These are phyloP conservation scores for Willisornis vidua DNA, from an alignment of 2,113 vertebrate species.

Conservation along the genomic window DNA sequence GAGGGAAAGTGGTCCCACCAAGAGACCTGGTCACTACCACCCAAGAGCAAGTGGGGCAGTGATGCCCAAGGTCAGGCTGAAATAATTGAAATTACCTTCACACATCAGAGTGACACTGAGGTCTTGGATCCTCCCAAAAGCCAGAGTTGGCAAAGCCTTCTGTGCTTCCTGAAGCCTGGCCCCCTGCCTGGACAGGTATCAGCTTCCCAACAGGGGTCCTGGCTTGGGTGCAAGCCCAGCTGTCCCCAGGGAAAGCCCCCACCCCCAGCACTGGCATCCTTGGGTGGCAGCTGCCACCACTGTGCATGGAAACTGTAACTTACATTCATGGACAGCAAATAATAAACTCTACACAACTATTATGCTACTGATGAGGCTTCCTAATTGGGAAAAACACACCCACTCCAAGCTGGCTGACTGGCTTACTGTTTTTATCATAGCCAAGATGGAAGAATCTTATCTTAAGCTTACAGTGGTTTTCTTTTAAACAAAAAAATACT, in stretches of 20 bases:
- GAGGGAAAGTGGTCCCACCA: background rate
- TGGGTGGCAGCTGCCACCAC: background rate
- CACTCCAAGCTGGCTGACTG: background rate
- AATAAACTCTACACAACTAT: background rate
- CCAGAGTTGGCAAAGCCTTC: background rate
- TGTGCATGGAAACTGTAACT: background rate
- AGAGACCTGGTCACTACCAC: background rate
- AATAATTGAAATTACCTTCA: background rate
- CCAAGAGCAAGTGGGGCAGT: rapidly evolving
- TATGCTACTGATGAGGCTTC: background rate
- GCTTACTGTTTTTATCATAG: background rate
- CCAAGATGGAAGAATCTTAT: background rate
- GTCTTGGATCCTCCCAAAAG: background rate
- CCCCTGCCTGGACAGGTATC: background rate
- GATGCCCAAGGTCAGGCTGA: background rate
- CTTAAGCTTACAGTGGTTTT: background rate
- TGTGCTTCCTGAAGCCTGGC: background rate
- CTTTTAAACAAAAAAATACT: background rate
- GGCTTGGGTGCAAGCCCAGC: background rate
- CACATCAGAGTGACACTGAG: background rate
- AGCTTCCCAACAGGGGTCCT: background rate
- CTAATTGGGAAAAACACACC: background rate
- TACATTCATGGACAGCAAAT: background rate
- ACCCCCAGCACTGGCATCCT: background rate
- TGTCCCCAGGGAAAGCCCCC: background rate